Conservation (phyloP, 2,888 invertebrate species). For the Chironomus riparius region DNA sequence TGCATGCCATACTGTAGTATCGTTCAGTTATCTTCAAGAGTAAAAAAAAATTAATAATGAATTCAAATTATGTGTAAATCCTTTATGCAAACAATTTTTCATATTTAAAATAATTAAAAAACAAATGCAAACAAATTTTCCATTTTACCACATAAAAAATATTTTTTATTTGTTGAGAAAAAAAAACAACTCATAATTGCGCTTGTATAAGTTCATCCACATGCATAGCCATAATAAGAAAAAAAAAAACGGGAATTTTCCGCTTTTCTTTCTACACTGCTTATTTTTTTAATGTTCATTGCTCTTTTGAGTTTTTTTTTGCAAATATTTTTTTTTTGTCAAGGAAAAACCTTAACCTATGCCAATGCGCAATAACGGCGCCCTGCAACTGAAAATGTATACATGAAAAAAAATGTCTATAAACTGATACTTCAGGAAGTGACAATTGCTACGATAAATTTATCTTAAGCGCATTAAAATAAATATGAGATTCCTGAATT, state of each 20-base stretch:
- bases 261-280: neutral
- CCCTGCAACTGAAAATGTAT: constrained; percentile 23
- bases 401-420: neutral
- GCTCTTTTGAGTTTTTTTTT: constrained; percentile 7
- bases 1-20: neutral
- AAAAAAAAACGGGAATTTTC: constrained; percentile 8
- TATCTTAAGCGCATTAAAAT: neutral
- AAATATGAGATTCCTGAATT: neutral
- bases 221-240: neutral
- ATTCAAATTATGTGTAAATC: neutral
- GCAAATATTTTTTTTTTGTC: no score
- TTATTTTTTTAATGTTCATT: constrained; percentile 13
- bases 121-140: neutral
- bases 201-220: neutral
- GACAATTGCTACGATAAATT: constrained; percentile 1
- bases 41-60: neutral
- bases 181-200: no score
- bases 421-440: neutral
- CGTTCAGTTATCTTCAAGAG: neutral
- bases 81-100: neutral
- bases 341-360: constrained; percentile 31
- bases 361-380: constrained; percentile 34
- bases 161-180: neutral
- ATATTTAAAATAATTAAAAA: neutral
- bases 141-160: neutral